phyloP scores from a whole-genome alignment of 2,113 vertebrate species.

The Tiliqua scincoides region DNA sequence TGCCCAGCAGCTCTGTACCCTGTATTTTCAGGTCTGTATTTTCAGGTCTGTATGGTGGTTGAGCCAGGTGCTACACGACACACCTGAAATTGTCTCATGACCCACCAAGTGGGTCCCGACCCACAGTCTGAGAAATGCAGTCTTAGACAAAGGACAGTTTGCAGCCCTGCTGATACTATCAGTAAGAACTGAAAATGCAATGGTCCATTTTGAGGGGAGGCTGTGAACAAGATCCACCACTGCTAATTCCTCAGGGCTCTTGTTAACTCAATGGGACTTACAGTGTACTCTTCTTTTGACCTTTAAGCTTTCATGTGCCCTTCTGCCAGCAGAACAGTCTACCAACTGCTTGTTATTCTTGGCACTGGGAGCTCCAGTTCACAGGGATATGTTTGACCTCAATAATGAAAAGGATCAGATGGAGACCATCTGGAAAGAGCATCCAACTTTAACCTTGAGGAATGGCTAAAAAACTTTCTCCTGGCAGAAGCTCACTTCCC shows the following conservation, averaged over 20 bases:
- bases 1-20: too few relatives aligned
- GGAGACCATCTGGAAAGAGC: slow-evolving; percentile 80
- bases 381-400: slow-evolving; percentile 61
- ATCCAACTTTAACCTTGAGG: slow-evolving; percentile 80
- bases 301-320: slow-evolving; percentile 68
- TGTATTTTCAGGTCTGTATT: too few relatives aligned
- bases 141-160: too few relatives aligned
- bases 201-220: not conserved
- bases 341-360: slow-evolving; percentile 77
- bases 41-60: too few relatives aligned
- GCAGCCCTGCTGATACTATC: not conserved
- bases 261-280: slow-evolving; percentile 68
- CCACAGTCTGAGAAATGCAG: too few relatives aligned
- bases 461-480: slow-evolving; percentile 71
- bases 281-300: slow-evolving; percentile 71
- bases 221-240: slow-evolving; percentile 36
- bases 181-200: not conserved
- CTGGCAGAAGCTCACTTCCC: slow-evolving; percentile 45
- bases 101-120: too few relatives aligned
- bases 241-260: slow-evolving; percentile 54
- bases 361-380: slow-evolving; percentile 66
- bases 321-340: slow-evolving; percentile 64
- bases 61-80: too few relatives aligned
- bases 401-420: slow-evolving; percentile 77
- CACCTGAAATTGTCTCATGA: too few relatives aligned